Evolutionary conservation across 2,888 invertebrate genomes (phyloP), one percentile per base, ranked within the genome.

Genomic region (Philereme transversata): DNA sequence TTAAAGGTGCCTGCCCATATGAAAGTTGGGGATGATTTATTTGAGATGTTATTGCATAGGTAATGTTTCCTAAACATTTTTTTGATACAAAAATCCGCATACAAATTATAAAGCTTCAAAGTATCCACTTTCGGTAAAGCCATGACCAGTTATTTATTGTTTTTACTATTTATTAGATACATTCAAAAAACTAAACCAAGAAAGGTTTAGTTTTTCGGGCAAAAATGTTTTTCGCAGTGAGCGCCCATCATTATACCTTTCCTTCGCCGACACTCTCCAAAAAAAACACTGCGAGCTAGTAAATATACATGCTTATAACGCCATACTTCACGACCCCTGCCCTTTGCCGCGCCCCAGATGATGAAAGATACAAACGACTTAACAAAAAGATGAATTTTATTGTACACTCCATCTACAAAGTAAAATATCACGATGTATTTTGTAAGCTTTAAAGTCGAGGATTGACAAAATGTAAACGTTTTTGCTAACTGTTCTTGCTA

Each of bases 241-340:
- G 41, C n/a, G 34, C 22, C 5, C 40, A n/a, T 38, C 6, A n/a
- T 11, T 57, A 22, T 57, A 22, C 43, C 43, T 41, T 51, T 41
- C 49, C 41, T 38, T 53, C 36, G 35, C 47, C 36, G 11, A 36
- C 43, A 33, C 45, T 57, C 10, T n/a, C 41, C 40, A 55, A 55
- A 51, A 52, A 51, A 59, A 62, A 58, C 62, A 58, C 40, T 55
- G 54, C 47, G 7, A 50, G 35, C n/a, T 60, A 44, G 55, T 48
- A 55, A 62, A 62, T 59, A 48, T 51, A 48, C 55, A n/a, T 51
- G 47, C 55, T 62, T 59, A 51, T 35, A 54, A 46, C 51, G 41
- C 51, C 35, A 58, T 62, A 48, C 49, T 56, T 58, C 58, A 58
- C 49, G 75, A 78, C 77, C 80, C 75, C 62, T 74, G 78, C 69